Conservation (phyloP, 2,113 vertebrate species). For the Hemichromis elongatus region DNA sequence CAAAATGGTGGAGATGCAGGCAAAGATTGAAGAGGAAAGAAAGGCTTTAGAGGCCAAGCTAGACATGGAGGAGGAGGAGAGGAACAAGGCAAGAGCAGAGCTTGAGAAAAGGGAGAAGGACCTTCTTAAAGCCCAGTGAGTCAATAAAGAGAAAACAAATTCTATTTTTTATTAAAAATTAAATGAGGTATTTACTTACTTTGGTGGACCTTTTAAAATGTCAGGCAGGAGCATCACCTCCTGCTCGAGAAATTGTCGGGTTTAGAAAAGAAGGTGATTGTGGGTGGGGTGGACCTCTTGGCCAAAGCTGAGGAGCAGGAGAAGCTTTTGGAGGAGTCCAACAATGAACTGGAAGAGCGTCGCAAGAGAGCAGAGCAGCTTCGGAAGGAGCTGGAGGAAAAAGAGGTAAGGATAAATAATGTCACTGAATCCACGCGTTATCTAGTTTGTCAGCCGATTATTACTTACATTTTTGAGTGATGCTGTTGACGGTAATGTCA, state of each 20-base stretch:
- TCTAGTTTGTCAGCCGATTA: background rate
- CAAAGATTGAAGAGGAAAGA: conserved; percentile 95
- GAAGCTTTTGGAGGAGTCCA: conserved; percentile 96
- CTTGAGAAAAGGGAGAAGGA: conserved; percentile 97
- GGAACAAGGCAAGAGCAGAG: conserved; percentile 96
- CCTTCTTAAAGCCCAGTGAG: conserved; percentile 96
- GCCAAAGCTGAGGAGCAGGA: conserved; percentile 99
- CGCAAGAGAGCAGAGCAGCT: conserved; percentile 91
- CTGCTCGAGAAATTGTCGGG: conserved; percentile 90
- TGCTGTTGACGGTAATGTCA: background rate
- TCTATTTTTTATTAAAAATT: background rate
- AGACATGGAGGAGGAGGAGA: conserved; percentile 98
- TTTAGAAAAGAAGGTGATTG: conserved; percentile 96
- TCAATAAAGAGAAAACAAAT: background rate
- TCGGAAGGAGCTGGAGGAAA: conserved; percentile 94
- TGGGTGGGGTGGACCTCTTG: conserved; percentile 94
- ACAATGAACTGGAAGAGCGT: conserved; percentile 91
- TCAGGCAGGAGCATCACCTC: conserved; percentile 92
- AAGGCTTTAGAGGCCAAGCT: conserved; percentile 96
- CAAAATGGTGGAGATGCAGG: conserved; percentile 99
- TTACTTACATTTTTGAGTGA: background rate
- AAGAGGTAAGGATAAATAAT: conserved; percentile 76
- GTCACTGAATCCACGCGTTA: background rate
- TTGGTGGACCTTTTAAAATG: background rate
- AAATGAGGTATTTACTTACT: background rate